Evolutionary conservation across 2,797 vertebrate genomes (phyloP).

Genomic region (Micrastur ruficollis): DNA sequence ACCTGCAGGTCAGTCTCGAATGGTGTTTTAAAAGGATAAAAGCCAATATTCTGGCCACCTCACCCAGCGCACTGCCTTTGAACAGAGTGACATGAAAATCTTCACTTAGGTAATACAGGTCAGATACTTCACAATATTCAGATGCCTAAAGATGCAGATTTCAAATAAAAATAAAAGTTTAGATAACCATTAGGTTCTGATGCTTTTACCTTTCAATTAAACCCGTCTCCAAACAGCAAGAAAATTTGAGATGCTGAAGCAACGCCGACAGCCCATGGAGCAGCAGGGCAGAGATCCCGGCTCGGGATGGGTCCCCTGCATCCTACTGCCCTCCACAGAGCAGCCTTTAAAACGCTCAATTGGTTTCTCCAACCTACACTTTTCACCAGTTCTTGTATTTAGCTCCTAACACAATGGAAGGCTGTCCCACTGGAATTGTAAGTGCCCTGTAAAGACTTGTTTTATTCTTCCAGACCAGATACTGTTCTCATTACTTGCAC

Average conservation of each 20-base stretch:
- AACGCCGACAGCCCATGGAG: fast-evolving
- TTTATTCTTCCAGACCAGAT: too few relatives aligned
- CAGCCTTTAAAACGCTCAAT: fast-evolving
- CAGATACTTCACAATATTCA: not conserved
- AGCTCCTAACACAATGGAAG: not conserved
- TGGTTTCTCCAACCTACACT: not conserved
- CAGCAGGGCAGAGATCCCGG: not conserved
- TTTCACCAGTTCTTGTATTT: not conserved
- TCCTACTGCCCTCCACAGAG: not conserved
- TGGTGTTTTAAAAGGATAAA: not conserved
- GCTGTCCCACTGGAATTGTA: not conserved
- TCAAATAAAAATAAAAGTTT: not conserved
- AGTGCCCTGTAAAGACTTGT: not conserved
- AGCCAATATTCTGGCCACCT: not conserved
- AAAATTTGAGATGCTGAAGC: not conserved
- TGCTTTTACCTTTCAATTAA: not conserved
- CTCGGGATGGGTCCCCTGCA: not conserved
- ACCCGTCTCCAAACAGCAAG: not conserved
- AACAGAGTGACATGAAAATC: fast-evolving
- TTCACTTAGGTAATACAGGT: not conserved
- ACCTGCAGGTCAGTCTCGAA: fast-evolving
- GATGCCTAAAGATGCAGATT: not conserved
- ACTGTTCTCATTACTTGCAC: not conserved
- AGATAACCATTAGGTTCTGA: too few relatives aligned
- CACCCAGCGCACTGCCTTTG: not conserved